Conservation (phyloP, 92 coral and sea anemone genomes). For the Phenganax subtilis region DNA sequence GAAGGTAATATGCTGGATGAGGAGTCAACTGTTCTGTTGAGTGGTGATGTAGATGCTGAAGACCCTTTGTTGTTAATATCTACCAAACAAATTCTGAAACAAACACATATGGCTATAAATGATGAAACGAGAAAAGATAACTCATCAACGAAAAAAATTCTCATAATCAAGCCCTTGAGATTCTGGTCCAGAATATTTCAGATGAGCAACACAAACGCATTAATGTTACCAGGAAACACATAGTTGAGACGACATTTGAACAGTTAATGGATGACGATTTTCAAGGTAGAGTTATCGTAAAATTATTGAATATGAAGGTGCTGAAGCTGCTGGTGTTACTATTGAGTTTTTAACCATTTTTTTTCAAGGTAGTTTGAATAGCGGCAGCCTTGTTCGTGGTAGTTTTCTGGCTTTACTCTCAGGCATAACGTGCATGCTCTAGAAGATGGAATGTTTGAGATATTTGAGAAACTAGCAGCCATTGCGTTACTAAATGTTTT, state of each 20-base stretch:
- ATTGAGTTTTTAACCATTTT: slow-evolving; percentile 38
- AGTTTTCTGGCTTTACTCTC: slow-evolving; percentile 35
- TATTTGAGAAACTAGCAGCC: slow-evolving; percentile 32
- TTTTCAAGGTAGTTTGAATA: slow-evolving; percentile 29
- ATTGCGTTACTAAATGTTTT: slow-evolving; percentile 34
- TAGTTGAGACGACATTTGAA: slow-evolving; percentile 43
- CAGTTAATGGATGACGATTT: slow-evolving; percentile 34
- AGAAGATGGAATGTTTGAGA: slow-evolving; percentile 13
- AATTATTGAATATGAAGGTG: slow-evolving; percentile 49
- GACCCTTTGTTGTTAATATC: slow-evolving; percentile 41
- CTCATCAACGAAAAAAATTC: slow-evolving; percentile 24
- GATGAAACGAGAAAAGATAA: slow-evolving; percentile 12
- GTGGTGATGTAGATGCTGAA: slow-evolving; percentile 20
- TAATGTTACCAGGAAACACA: slow-evolving; percentile 47
- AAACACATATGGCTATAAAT: not conserved
- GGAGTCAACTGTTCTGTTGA: slow-evolving; percentile 1
- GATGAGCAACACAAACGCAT: slow-evolving; percentile 41
- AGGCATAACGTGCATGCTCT: slow-evolving; percentile 33
- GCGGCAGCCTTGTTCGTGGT: slow-evolving; percentile 20
- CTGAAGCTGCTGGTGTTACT: slow-evolving; percentile 49
- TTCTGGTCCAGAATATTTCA: slow-evolving; percentile 30
- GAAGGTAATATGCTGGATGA: not conserved
- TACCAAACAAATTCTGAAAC: slow-evolving; percentile 35
- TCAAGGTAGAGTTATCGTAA: slow-evolving; percentile 36
- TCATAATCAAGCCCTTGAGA: slow-evolving; percentile 40